Base-by-base conservation (phyloP, 2,888 invertebrate species). In the Poecilobothrus nobilitatus region DNA sequence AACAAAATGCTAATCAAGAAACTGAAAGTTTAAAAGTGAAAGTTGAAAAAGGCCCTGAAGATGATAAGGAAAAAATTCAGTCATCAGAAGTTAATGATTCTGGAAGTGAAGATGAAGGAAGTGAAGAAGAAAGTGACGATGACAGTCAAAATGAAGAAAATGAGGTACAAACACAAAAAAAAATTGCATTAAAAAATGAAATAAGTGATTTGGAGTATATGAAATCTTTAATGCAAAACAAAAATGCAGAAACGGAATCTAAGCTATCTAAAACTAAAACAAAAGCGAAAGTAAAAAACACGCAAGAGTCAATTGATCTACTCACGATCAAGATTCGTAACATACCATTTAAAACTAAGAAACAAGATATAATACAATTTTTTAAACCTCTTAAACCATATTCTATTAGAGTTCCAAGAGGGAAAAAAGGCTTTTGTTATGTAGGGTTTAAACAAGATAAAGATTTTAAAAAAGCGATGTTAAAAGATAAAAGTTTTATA, bases 371-470 rank as follows among this genome's bases (percentile, higher is more conserved):
- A 4, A 89, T 91, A 77, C 88, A 90, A 73, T 95, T 96, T 77
- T 93, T 96, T 74, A 87, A 89, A 74, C 94, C 94, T 0, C 76
- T 92, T 8, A 89, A 89, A 73, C 87, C 91, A 1, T 90, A 86
- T 76, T 91, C 92, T 5, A 89, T 97, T 69, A 84, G 94, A 71
- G 81, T 95, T 64, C 94, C 95, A 0, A 79, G 85, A n/a, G 85
- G 89, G 74, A 84, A 90, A 2, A 88, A 90, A 77, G 94, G 95
- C 8, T 91, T 95, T 75, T 95, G 94, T 63, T 96, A 90, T 83
- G 91, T 93, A n/a, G 94, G 94, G 2, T 96, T 97, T 76, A 88
- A 90, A 79, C 89, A 88, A 5, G 92, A 95, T 76, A 89, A 87
- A 71, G 90, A 91, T 72, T 85, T 91, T 76, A 89, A 89, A 41